These are phyloP conservation scores for Aporophyla nigra DNA, from an alignment of 2,888 invertebrate species.

Conservation along the genomic window DNA sequence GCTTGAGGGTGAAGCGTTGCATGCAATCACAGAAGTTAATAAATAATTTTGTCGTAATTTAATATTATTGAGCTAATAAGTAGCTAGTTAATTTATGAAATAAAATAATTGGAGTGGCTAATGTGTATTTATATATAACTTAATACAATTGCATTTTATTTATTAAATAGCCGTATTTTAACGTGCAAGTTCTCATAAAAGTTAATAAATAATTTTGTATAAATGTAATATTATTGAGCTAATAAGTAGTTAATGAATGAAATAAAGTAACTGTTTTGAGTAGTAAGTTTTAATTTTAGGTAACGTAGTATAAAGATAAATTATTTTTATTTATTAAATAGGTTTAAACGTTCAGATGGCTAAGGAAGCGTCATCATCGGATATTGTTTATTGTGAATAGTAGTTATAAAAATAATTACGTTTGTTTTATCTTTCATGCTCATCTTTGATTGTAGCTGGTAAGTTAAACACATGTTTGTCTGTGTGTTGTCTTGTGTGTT, in stretches of 20 bases:
- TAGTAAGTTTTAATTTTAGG: background rate
- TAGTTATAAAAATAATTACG: slow-evolving; percentile 31
- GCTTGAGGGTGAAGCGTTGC: slow-evolving; percentile 33
- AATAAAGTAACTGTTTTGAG: slow-evolving; percentile 6
- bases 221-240: background rate
- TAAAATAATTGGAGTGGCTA: background rate
- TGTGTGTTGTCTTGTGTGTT: slow-evolving; percentile 25
- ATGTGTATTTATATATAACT: background rate
- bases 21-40: slow-evolving; percentile 39
- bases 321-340: background rate
- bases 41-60: slow-evolving; percentile 30
- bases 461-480: slow-evolving; percentile 41
- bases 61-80: slow-evolving; percentile 22
- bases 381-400: background rate
- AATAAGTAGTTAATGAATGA: slow-evolving; percentile 28
- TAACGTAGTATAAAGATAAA: background rate
- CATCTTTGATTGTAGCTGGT: slow-evolving; percentile 57
- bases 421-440: slow-evolving; percentile 62
- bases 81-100: slow-evolving; percentile 9
- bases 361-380: background rate
- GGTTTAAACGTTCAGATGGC: too few species aligned
- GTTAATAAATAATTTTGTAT: slow-evolving; percentile 37
- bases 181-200: slow-evolving; percentile 1
- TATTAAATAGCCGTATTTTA: background rate
- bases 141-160: background rate